phyloP scores from a whole-genome alignment of 1,140 invertebrate species.

The Sarcophaga peregrina region DNA sequence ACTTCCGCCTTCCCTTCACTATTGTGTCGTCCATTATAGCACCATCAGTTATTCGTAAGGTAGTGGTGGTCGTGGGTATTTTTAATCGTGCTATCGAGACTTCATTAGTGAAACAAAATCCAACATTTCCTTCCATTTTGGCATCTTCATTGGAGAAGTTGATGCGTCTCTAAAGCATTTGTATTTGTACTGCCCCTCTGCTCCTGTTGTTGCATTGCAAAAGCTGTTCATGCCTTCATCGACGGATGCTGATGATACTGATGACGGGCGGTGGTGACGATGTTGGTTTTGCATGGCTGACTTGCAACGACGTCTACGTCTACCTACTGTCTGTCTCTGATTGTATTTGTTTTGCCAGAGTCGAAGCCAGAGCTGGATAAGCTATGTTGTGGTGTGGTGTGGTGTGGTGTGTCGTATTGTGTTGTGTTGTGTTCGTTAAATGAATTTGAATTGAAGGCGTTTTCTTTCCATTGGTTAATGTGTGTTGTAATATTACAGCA shows the following conservation, averaged over 20 bases:
- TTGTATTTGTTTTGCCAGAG: too few species aligned
- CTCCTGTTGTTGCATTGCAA: too few species aligned
- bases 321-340: too few species aligned
- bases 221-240: too few species aligned
- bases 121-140: conserved; percentile 32
- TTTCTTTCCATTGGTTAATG: conserved; percentile 14
- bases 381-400: too few species aligned
- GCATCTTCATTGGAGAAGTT: conserved; percentile 23
- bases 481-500: background rate
- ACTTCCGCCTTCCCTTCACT: background rate
- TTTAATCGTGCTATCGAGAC: conserved; percentile 38
- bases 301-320: background rate
- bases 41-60: background rate
- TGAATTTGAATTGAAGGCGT: conserved; percentile 21
- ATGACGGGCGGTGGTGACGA: background rate
- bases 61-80: conserved; percentile 33
- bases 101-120: conserved; percentile 40
- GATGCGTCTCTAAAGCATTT: background rate
- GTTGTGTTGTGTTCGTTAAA: background rate
- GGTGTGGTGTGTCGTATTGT: too few species aligned
- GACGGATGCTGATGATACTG: background rate
- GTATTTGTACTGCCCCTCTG: background rate
- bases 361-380: too few species aligned
- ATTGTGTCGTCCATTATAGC: background rate
- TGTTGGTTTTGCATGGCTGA: conserved; percentile 16